A percentile compares a stretch with the other conserved stretches of the same genome.
These are phyloP conservation scores for Chymomyza costata DNA, from an alignment of 1,140 invertebrate species.

Conservation along the genomic window DNA sequence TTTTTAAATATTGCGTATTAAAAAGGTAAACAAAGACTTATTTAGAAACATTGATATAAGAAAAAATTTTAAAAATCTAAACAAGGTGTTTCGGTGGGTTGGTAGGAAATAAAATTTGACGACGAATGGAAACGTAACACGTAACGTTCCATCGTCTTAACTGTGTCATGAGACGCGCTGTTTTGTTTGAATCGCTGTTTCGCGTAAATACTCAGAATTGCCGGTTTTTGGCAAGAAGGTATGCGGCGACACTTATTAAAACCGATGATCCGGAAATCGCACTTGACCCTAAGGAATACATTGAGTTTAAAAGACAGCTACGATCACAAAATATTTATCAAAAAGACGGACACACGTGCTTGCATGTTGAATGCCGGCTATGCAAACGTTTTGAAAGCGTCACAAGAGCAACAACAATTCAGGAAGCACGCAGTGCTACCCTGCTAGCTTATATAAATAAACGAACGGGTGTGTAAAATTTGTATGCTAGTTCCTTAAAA, in stretches of 20 bases:
- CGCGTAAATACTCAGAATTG: constrained; percentile 38
- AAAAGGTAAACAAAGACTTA: no score
- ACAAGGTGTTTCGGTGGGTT: no score
- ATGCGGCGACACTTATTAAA: constrained; percentile 38
- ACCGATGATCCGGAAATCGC: constrained; percentile 22
- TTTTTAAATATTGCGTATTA: no score
- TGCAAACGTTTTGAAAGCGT: constrained; percentile 36
- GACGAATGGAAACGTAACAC: no score
- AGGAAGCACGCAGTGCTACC: constrained; percentile 42
- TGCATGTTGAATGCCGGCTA: constrained; percentile 78
- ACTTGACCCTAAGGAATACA: constrained; percentile 51
- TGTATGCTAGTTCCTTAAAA: no score
- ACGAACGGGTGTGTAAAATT: constrained; percentile 78
- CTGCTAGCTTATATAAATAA: constrained; percentile 80
- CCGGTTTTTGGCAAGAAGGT: constrained; percentile 17
- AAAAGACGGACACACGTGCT: constrained; percentile 80
- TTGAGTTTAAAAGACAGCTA: constrained; percentile 54
- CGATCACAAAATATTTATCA: constrained; percentile 39
- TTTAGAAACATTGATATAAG: no score
- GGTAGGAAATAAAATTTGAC: no score
- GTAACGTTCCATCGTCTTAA: no score
- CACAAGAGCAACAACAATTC: constrained; percentile 8
- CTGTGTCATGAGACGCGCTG: constrained; percentile 56
- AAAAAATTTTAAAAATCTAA: no score
- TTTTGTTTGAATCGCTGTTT: constrained; percentile 49